Conservation (phyloP, 2,797 vertebrate genomes). For the Chloroceryle amazona region DNA sequence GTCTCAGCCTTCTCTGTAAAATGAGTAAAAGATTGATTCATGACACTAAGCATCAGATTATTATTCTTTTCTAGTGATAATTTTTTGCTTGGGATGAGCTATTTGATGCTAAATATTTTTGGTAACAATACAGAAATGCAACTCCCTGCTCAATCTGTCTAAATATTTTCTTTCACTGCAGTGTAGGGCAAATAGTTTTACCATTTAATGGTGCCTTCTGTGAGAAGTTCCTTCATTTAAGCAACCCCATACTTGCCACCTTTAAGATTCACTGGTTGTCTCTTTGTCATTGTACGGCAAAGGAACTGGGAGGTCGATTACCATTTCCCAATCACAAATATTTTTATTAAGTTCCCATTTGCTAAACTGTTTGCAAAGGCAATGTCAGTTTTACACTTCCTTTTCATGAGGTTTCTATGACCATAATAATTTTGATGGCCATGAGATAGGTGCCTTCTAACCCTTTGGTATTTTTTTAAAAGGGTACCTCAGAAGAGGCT, state of each 20-base stretch:
- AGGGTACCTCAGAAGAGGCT: neutral
- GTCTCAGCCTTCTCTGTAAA: neutral
- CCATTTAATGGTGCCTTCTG: neutral
- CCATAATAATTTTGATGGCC: neutral
- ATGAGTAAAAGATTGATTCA: neutral
- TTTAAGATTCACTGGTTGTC: neutral
- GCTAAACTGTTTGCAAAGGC: neutral
- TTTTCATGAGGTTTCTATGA: neutral
- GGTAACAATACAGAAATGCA: neutral
- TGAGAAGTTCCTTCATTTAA: neutral
- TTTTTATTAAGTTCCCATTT: neutral
- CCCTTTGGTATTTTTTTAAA: neutral
- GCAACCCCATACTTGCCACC: fast-evolving
- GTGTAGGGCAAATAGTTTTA: fast-evolving
- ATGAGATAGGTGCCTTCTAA: neutral
- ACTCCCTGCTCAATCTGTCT: neutral
- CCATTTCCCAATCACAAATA: fast-evolving
- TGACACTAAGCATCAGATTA: neutral
- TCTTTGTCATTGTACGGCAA: neutral
- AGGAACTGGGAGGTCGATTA: fast-evolving
- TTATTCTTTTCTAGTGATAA: neutral
- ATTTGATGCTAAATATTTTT: neutral
- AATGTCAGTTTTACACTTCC: neutral
- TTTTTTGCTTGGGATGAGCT: neutral
- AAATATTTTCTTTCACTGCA: neutral